Conservation (phyloP, 2,797 vertebrate species). For the Syngnathus rostellatus region DNA sequence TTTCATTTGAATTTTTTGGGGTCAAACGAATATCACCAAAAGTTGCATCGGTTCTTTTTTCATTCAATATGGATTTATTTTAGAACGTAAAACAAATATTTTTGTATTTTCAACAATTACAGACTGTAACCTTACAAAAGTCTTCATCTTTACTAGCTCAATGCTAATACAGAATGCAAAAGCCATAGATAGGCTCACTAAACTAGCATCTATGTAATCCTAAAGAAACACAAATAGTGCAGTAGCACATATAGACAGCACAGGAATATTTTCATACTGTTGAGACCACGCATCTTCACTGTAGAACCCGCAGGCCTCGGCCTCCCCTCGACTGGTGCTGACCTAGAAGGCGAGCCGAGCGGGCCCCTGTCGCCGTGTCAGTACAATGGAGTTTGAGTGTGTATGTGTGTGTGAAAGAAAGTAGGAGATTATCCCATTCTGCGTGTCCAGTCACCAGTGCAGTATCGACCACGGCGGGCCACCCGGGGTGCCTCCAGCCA, state of each 20-base stretch:
- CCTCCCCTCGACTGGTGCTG: conserved; percentile 50
- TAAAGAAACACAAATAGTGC: no score
- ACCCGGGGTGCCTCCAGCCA: conserved; percentile 74
- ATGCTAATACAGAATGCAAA: neutral
- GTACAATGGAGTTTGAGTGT: conserved; percentile 36
- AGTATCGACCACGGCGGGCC: conserved; percentile 69
- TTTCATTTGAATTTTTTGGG: no score
- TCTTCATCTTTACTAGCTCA: neutral
- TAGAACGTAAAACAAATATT: neutral
- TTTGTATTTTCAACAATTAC: neutral
- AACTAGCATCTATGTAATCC: neutral
- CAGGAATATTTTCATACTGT: no score
- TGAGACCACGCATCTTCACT: conserved; percentile 12
- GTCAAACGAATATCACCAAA: no score
- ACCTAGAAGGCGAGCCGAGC: conserved; percentile 63
- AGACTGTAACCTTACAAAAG: neutral
- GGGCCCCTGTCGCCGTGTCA: conserved; percentile 36
- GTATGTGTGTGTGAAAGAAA: conserved; percentile 59
- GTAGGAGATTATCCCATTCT: conserved; percentile 74
- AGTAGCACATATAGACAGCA: neutral
- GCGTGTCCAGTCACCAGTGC: conserved; percentile 66
- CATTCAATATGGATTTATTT: neutral
- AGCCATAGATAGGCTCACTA: neutral
- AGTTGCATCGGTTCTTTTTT: no score
- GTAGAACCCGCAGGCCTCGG: conserved; percentile 26